phyloP scores from a whole-genome alignment of 2,797 vertebrate genomes.

The Sebastes jordani region DNA sequence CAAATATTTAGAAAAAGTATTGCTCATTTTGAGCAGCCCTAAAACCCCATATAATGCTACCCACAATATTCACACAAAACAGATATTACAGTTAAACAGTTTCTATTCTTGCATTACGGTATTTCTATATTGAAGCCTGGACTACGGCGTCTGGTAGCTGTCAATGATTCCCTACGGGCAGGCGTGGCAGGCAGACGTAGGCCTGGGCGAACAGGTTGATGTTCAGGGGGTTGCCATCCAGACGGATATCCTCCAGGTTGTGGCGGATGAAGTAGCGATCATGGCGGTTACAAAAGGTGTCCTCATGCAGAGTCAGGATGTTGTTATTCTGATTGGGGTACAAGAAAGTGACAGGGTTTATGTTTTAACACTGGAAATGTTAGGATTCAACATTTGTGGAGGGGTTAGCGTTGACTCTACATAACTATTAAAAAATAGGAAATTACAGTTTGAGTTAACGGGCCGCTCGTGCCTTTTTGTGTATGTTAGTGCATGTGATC shows the following conservation, averaged over 20 bases:
- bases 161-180: conserved; percentile 77
- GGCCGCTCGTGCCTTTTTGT: no score
- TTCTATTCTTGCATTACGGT: neutral
- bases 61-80: neutral
- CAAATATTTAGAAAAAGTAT: neutral
- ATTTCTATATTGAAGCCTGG: neutral
- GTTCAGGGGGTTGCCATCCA: conserved; percentile 87
- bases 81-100: neutral
- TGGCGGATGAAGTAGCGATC: conserved; percentile 76
- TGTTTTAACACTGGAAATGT: neutral
- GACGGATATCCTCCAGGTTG: conserved; percentile 84
- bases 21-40: neutral
- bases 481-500: neutral
- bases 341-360: neutral
- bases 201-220: conserved; percentile 80
- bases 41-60: neutral
- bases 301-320: conserved; percentile 80
- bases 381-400: neutral
- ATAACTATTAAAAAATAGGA: neutral
- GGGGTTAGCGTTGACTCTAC: neutral
- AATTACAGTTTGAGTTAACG: neutral
- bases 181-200: conserved; percentile 85
- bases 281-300: conserved; percentile 80
- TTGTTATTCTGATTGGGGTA: conserved; percentile 81
- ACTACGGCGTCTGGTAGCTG: neutral